phyloP scores from a whole-genome alignment of 2,113 vertebrate genomes.

The Genyomyrus donnyi region DNA sequence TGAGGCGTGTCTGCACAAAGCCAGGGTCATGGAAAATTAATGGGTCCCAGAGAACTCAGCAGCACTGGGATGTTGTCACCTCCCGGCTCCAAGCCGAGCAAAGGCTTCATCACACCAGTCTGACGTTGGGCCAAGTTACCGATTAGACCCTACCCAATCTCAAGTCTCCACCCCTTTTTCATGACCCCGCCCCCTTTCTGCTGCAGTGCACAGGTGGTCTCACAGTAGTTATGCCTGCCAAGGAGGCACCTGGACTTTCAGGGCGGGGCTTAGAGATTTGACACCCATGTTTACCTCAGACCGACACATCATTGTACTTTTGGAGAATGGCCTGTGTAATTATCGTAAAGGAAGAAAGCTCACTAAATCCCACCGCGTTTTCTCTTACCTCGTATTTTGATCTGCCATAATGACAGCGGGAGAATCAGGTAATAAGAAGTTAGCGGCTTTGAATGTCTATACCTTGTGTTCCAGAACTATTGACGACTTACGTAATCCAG shows the following conservation, averaged over 20 bases:
- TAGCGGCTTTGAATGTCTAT: not conserved
- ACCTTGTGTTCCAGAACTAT: not conserved
- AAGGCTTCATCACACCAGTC: slow-evolving; percentile 24
- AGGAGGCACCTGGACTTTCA: not conserved
- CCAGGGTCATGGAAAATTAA: slow-evolving; percentile 32
- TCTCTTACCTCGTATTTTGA: not conserved
- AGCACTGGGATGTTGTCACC: slow-evolving; percentile 42
- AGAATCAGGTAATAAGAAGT: not conserved
- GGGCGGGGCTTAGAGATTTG: not conserved
- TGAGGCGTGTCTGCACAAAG: slow-evolving; percentile 35
- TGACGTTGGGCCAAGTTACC: not conserved
- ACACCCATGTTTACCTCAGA: slow-evolving; percentile 1
- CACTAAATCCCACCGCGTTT: not conserved
- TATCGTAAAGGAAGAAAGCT: not conserved
- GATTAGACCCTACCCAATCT: not conserved
- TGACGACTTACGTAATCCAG: not conserved
- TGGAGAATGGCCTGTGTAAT: slow-evolving; percentile 8
- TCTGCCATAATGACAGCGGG: not conserved
- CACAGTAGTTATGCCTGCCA: not conserved
- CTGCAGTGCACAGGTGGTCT: not conserved
- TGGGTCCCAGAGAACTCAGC: slow-evolving; percentile 28
- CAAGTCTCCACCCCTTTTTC: not conserved
- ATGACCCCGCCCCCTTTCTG: not conserved
- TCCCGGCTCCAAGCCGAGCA: slow-evolving; percentile 30
- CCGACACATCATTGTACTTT: not conserved